These are phyloP conservation scores for Fratercula arctica DNA, from an alignment of 2,797 vertebrate genomes.

Conservation along the genomic window DNA sequence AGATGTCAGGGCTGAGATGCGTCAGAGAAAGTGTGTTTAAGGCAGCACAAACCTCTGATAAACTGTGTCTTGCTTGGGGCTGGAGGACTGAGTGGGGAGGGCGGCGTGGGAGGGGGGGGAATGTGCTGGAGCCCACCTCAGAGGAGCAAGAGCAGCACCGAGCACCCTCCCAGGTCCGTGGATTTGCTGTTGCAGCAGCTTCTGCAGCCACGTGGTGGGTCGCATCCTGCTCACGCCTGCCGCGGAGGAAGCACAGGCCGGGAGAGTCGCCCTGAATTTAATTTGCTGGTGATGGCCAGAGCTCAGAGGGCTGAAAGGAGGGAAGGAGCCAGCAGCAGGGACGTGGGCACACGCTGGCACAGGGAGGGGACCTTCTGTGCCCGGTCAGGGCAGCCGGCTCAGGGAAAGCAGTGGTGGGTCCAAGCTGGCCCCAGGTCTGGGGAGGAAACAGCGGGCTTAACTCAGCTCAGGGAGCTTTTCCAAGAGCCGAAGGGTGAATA, in stretches of 20 bases:
- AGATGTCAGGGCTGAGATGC: neutral
- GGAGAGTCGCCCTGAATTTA: neutral
- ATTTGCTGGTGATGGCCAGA: neutral
- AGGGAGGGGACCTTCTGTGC: neutral
- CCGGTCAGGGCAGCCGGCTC: fast-evolving
- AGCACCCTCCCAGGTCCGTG: neutral
- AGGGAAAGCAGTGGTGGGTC: neutral
- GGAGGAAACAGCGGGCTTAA: neutral
- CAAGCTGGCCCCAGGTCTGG: neutral
- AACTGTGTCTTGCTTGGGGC: neutral
- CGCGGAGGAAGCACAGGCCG: neutral
- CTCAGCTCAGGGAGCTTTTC: neutral
- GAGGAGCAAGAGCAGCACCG: neutral
- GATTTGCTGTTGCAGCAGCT: neutral
- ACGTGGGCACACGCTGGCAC: fast-evolving
- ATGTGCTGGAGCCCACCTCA: neutral
- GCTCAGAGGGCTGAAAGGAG: neutral
- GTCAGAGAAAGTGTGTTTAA: neutral
- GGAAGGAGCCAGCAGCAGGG: neutral
- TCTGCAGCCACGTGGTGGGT: neutral
- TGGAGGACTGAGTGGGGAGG: neutral
- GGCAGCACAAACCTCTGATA: neutral
- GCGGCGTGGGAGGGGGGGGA: neutral
- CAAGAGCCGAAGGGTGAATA: neutral
- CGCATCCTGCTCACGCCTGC: neutral